Percentiles rank a stretch among this genome's conserved stretches.
Conservation (phyloP, 2,888 invertebrate species). For the Halictus ligatus region DNA sequence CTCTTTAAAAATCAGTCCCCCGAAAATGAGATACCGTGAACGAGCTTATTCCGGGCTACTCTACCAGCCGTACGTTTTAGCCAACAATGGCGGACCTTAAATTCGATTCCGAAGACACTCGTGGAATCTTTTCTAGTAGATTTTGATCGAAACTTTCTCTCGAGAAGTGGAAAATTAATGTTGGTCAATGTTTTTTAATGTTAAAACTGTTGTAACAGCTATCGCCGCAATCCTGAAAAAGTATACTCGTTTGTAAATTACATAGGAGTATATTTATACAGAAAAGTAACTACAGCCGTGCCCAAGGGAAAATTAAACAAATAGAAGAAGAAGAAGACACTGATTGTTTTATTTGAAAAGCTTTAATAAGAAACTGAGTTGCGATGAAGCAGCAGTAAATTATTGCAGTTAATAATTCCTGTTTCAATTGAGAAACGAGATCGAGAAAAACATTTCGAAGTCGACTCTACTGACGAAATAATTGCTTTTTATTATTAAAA, state of each 20-base stretch:
- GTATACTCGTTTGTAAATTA: too few relatives aligned
- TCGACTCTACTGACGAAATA: background rate
- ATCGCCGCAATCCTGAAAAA: background rate
- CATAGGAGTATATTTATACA: too few relatives aligned
- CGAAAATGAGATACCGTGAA: conserved; percentile 8
- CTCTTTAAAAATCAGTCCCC: conserved; percentile 11
- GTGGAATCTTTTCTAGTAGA: background rate
- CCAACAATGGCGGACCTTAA: background rate
- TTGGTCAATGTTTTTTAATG: background rate
- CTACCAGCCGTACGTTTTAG: background rate
- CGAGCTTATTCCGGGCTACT: background rate
- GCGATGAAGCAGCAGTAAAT: background rate
- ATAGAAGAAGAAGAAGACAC: too few relatives aligned
- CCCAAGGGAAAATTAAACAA: too few relatives aligned
- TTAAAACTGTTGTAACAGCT: background rate
- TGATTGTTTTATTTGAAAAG: background rate
- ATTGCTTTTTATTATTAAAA: background rate
- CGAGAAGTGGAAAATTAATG: background rate
- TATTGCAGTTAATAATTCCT: background rate
- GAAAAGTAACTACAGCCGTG: too few relatives aligned
- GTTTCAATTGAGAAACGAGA: background rate
- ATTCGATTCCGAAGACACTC: background rate
- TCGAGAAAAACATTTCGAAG: background rate
- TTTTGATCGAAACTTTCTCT: background rate
- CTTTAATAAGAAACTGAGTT: background rate